Base-by-base conservation (phyloP, 2,113 vertebrate species). In the Sclerurus mexicanus region DNA sequence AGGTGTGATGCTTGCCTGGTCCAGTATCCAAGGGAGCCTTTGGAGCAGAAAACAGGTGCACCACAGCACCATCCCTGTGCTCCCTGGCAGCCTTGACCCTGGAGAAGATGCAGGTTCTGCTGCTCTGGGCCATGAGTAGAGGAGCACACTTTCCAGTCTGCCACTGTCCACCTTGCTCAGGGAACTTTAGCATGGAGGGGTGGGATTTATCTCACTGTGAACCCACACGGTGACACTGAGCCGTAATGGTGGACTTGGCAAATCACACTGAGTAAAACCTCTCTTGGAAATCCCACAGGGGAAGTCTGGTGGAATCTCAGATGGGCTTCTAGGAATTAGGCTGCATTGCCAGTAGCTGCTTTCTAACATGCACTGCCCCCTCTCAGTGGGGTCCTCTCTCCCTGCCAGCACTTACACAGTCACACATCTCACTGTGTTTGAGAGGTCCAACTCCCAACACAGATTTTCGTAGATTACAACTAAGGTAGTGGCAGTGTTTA, bases 1-100 rank as follows among this genome's bases (percentile, higher is more conserved):
- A 85, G 23, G 47, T 35, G 53, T 0, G 2, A 74, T 40, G 67
- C 37, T 69, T 2, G 5, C 10, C 39, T 9, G 25, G 18, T 21
- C 55, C 49, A 69, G 42, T 28, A 31, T 72, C 44, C 39, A 76
- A 35, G 39, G 19, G 6, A 82, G 39, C 69, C 56, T 66, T 8
- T 1, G 2, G 39, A 52, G 49, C 37, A 64, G 33, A 58, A 75
- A 46, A 46, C 1, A 35, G 12, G 33, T 24, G 52, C 30, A 33
- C 14, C 7, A 63, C 10, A 42, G 24, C 66, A 42, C 27, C 1
- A 0, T 22, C 46, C 3, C 0, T 39, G 47, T n/a, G n/a, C 12
- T 5, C 25, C 46, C 30, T 23, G 75, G n/a, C 14, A 81, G 39
- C 37, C 69, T 35, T 1, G 6, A 52, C 20, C 33, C 30, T 2